Conservation (phyloP, 2,888 invertebrate species). For the Eutolmus rufibarbis region DNA sequence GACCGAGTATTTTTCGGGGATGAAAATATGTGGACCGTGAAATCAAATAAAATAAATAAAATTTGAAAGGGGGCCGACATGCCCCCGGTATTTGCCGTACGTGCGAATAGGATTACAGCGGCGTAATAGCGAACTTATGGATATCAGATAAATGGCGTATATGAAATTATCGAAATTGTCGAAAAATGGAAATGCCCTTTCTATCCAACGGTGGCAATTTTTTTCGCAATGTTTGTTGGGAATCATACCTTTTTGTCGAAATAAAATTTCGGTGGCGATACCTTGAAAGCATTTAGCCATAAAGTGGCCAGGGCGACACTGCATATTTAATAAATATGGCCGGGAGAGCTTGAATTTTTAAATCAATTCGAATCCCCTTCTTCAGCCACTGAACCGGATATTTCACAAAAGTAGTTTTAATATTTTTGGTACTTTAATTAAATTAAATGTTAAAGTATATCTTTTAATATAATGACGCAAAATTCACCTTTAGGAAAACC, state of each 20-base stretch:
- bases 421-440: neutral
- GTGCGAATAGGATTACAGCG: neutral
- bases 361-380: neutral
- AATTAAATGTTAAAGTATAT: neutral
- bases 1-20: conserved; percentile 20
- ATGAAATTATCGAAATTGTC: neutral
- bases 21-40: neutral
- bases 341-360: neutral
- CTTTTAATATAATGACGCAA: too few relatives aligned
- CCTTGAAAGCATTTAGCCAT: neutral
- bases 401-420: neutral
- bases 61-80: neutral
- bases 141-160: neutral
- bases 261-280: neutral
- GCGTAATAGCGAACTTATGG: neutral
- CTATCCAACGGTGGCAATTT: neutral
- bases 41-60: conserved; percentile 30
- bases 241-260: neutral
- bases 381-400: neutral
- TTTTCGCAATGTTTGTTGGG: neutral
- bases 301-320: neutral
- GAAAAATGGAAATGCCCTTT: neutral
- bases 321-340: neutral
- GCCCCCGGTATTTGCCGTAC: neutral
- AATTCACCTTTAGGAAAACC: too few relatives aligned